Evolutionary conservation across 1,140 invertebrate species (phyloP).

Genomic region (Sycophaga agraensis): DNA sequence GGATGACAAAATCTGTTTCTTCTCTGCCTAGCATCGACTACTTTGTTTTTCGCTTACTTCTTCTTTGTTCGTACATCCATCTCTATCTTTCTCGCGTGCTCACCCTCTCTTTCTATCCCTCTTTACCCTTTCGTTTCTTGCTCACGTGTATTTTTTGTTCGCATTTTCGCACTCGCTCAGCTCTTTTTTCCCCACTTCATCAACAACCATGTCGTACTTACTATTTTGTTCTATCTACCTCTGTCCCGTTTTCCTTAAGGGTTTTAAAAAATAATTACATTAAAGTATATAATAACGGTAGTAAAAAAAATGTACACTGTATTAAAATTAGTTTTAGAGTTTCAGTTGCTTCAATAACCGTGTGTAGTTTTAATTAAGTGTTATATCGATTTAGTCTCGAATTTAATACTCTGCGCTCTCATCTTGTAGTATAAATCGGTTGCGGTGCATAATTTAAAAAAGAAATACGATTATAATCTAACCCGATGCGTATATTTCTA

Average conservation of each 20-base stretch:
- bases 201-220: not conserved
- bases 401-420: no score
- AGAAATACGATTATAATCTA: no score
- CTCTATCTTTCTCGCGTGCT: not conserved
- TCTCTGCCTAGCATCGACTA: not conserved
- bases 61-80: not conserved
- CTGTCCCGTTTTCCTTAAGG: not conserved
- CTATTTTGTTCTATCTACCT: not conserved
- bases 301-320: no score
- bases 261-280: no score
- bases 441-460: no score
- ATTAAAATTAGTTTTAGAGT: no score
- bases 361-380: no score
- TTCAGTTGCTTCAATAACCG: no score
- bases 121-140: not conserved
- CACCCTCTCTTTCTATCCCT: not conserved
- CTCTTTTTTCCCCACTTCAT: conserved; percentile 4
- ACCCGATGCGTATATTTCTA: no score
- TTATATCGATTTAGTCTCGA: no score
- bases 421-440: no score
- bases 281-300: no score
- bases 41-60: not conserved
- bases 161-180: not conserved
- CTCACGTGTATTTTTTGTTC: not conserved
- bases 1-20: conserved; percentile 4